Conservation (phyloP, 2,888 invertebrate genomes). For the Pterobdella sp. region DNA sequence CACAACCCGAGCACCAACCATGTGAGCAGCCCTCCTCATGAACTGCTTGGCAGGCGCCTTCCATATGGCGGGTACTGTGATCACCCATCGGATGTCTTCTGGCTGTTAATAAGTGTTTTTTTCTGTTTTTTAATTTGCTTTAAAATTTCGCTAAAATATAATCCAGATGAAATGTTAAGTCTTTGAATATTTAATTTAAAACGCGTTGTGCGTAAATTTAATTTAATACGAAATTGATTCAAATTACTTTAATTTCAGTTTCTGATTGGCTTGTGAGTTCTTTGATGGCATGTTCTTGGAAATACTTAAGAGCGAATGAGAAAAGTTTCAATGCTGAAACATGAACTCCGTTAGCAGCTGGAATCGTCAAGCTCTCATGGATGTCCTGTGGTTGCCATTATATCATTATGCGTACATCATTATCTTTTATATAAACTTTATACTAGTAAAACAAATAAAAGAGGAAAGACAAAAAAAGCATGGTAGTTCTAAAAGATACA, state of each 20-base stretch:
- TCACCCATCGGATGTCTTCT: constrained; percentile 56
- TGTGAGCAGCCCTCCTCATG: constrained; percentile 56
- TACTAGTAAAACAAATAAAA: neutral
- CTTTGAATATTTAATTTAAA: too few species aligned
- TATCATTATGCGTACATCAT: too few species aligned
- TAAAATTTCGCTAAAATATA: too few species aligned
- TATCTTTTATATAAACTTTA: neutral
- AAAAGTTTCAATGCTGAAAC: constrained; percentile 54
- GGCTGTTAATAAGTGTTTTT: constrained; percentile 38
- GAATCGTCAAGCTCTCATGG: constrained; percentile 51
- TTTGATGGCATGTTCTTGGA: constrained; percentile 54
- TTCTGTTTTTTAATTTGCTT: neutral
- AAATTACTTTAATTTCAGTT: constrained; percentile 41
- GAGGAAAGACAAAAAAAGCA: neutral
- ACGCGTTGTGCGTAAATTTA: too few species aligned
- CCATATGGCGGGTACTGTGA: constrained; percentile 59
- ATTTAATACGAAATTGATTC: neutral
- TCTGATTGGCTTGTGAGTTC: constrained; percentile 55
- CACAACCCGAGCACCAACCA: constrained; percentile 44
- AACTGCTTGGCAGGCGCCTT: constrained; percentile 57
- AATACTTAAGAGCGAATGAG: constrained; percentile 53
- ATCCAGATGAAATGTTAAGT: too few species aligned
- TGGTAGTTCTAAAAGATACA: too few species aligned
- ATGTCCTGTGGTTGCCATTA: constrained; percentile 52
- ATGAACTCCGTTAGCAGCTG: constrained; percentile 53